Evolutionary conservation across 2,888 invertebrate species (phyloP).

Genomic region (Drosophila sordidula): DNA sequence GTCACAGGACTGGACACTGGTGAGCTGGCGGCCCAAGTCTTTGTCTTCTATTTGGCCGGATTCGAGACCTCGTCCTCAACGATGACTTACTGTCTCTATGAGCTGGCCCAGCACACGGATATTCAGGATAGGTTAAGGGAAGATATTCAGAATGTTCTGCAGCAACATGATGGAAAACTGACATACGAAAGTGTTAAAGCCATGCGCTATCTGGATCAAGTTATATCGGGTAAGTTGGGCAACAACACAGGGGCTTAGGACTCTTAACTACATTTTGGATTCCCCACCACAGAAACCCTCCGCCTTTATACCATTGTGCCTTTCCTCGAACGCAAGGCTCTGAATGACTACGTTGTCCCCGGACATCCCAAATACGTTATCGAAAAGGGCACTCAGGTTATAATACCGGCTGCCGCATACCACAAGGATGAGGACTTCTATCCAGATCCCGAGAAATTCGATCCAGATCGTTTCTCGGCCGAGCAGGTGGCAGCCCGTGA

Average conservation of each 20-base stretch:
- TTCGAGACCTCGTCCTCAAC: slow-evolving; percentile 86
- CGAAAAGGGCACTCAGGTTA: slow-evolving; percentile 81
- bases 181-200: slow-evolving; percentile 83
- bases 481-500: no score
- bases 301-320: slow-evolving; percentile 86
- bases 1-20: slow-evolving; percentile 75
- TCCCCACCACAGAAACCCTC: slow-evolving; percentile 85
- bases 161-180: slow-evolving; percentile 82
- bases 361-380: slow-evolving; percentile 86
- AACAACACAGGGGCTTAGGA: neutral
- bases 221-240: slow-evolving; percentile 83
- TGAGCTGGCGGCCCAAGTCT: slow-evolving; percentile 86
- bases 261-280: neutral
- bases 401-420: slow-evolving; percentile 84
- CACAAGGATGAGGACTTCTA: slow-evolving; percentile 86
- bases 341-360: slow-evolving; percentile 86
- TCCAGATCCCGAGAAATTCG: slow-evolving; percentile 85
- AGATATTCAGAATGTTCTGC: slow-evolving; percentile 84
- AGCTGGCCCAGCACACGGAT: slow-evolving; percentile 85
- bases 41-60: slow-evolving; percentile 86
- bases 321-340: slow-evolving; percentile 86
- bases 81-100: slow-evolving; percentile 85
- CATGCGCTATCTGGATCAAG: slow-evolving; percentile 85
- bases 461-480: no score
- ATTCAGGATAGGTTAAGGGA: slow-evolving; percentile 84